Conservation (phyloP, 2,797 vertebrate genomes). For the Artibeus lituratus region DNA sequence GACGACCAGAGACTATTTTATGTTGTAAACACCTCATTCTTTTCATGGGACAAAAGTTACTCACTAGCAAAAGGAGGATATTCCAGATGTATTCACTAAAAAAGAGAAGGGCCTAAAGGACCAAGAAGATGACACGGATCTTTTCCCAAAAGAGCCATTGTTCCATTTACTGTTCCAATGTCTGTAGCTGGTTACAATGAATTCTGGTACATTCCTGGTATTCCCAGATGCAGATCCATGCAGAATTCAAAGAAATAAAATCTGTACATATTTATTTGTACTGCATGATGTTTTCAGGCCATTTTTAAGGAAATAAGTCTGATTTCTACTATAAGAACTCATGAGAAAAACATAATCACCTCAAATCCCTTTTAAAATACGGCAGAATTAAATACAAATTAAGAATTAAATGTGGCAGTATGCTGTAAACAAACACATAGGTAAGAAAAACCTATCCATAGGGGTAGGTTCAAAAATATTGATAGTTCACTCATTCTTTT, state of each 20-base stretch:
- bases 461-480: background rate
- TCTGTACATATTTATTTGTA: background rate
- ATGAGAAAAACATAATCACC: background rate
- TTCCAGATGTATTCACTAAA: background rate
- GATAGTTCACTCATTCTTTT: background rate
- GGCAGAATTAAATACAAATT: background rate
- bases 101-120: background rate
- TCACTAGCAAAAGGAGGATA: background rate
- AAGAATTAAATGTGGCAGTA: background rate
- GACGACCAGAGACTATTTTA: background rate
- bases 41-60: constrained; percentile 1
- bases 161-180: background rate
- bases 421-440: background rate
- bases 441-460: background rate
- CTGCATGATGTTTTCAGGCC: background rate
- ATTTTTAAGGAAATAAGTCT: background rate
- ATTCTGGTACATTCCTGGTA: background rate
- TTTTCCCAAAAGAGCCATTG: background rate
- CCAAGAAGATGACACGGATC: background rate
- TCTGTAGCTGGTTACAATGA: background rate
- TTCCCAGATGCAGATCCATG: background rate
- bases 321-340: background rate
- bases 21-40: background rate
- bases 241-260: constrained; percentile 11
- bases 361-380: background rate